A percentile compares a stretch with the other conserved stretches of the same genome.
These are phyloP conservation scores for Spatulosminthurus flaviceps DNA, from an alignment of 2,888 invertebrate genomes.

Conservation along the genomic window DNA sequence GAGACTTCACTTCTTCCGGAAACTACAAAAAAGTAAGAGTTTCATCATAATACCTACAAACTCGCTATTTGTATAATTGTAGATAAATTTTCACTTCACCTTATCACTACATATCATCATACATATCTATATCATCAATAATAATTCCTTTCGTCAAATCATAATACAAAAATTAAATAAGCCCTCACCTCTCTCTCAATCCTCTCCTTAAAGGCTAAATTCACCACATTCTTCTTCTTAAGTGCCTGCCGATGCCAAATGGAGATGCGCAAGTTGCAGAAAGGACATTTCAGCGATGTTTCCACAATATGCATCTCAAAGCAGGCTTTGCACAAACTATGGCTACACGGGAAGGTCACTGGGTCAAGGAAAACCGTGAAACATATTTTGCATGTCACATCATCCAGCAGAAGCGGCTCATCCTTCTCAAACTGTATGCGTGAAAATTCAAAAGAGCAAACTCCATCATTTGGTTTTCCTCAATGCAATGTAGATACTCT, in stretches of 20 bases:
- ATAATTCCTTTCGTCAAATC: neutral
- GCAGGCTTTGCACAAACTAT: constrained; percentile 42
- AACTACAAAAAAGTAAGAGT: constrained; percentile 46
- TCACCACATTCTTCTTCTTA: constrained; percentile 32
- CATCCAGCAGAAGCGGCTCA: constrained; percentile 23
- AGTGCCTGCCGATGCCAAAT: constrained; percentile 42
- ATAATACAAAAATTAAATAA: neutral
- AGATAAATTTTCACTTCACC: neutral
- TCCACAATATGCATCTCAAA: constrained; percentile 29
- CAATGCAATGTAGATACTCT: no score
- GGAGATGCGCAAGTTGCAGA: constrained; percentile 42
- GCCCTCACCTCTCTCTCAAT: constrained; percentile 38
- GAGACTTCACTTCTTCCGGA: constrained; percentile 30
- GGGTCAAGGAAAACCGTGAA: constrained; percentile 38
- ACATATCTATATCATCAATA: neutral
- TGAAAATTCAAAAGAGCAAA: no score
- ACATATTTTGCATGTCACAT: constrained; percentile 43
- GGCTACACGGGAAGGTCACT: constrained; percentile 47
- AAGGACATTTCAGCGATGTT: constrained; percentile 46
- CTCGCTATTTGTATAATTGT: neutral
- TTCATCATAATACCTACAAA: neutral
- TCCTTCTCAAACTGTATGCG: constrained; percentile 17
- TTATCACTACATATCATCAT: neutral
- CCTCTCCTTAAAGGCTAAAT: constrained; percentile 21
- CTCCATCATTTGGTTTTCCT: no score